These are phyloP conservation scores for Hippocampus mohnikei DNA, from an alignment of 2,113 vertebrate genomes.

Conservation along the genomic window DNA sequence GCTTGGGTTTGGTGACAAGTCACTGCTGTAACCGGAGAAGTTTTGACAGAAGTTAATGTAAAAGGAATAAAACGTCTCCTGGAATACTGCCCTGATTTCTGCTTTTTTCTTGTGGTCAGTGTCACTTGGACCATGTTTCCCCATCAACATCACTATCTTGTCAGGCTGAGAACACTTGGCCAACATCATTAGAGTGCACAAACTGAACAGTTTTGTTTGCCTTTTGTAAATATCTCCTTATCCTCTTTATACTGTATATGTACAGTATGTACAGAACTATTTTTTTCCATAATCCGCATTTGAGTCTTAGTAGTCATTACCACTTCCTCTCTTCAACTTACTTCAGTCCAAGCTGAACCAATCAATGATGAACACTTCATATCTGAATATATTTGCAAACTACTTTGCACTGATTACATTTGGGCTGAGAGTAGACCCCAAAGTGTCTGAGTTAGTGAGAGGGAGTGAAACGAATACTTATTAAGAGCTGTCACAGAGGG, in stretches of 20 bases:
- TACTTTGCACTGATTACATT: conserved; percentile 7
- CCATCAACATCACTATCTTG: conserved; percentile 15
- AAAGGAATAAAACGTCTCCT: conserved; percentile 38
- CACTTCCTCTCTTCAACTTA: neutral
- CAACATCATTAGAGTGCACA: neutral
- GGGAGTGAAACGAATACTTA: neutral
- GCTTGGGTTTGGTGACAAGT: conserved; percentile 33
- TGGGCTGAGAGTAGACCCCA: neutral
- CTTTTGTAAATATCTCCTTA: neutral
- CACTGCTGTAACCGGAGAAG: conserved; percentile 19
- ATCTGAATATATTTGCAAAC: conserved; percentile 1
- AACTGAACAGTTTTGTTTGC: neutral
- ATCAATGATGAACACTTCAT: conserved; percentile 7
- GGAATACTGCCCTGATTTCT: conserved; percentile 36
- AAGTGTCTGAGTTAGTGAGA: neutral
- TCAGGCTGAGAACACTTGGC: conserved; percentile 16
- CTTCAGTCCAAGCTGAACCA: conserved; percentile 3
- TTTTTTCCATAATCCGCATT: neutral
- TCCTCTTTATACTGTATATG: neutral
- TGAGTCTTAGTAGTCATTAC: neutral
- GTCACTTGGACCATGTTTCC: conserved; percentile 16
- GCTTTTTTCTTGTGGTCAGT: conserved; percentile 10
- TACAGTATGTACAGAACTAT: neutral
- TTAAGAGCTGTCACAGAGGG: neutral
- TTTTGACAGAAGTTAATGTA: conserved; percentile 32